Base-by-base conservation (phyloP, 92 coral and sea anemone species). In the Siderastrea siderea region DNA sequence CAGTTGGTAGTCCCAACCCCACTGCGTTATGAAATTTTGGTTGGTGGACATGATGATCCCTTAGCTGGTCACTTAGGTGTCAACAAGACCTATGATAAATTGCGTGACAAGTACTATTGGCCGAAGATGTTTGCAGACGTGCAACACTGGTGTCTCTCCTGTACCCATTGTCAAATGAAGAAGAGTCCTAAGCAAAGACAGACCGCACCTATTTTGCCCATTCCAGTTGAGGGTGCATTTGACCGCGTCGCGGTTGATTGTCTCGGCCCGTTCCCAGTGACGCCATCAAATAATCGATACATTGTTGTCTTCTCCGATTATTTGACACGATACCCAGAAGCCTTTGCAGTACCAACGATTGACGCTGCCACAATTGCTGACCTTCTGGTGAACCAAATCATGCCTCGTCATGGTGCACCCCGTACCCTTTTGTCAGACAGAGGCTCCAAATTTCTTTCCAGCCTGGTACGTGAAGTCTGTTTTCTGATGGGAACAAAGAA, bases 81-180 rank as follows among this genome's bases (percentile, higher is more conserved):
- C 38, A 26, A 26, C 38, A 26, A 26, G 38, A 93, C 93, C 14
- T 88, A 89, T 60, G 95, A 83, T 2, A 93, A 90, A 12, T 11
- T 93, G 4, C 91, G 93, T 3, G 68, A 49, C 2, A 19, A 87
- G 17, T 93, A 93, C 61, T 93, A 73, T 70, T 93, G 91, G 96
- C 75, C 66, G 2, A 92, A 89, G 54, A 90, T 90, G 88, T 87
- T 80, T 58, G 81, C 80, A 69, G 92, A 90, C 53, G 80, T 90
- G 13, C 85, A 84, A 12, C 52, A 49, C 13, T 84, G 82, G 75
- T 65, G 69, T 8, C 5, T 14, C 11, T 52, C 74, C 15, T 74
- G 82, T 51, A 51, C 70, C 2, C 63, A 75, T n/a, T 84, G 88
- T 14, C 16, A 55, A 5, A 84, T 75, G 75, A 84, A 84, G 6